Evolutionary conservation across 2,888 invertebrate genomes (phyloP).

Genomic region (Opisthograptis luteolata): DNA sequence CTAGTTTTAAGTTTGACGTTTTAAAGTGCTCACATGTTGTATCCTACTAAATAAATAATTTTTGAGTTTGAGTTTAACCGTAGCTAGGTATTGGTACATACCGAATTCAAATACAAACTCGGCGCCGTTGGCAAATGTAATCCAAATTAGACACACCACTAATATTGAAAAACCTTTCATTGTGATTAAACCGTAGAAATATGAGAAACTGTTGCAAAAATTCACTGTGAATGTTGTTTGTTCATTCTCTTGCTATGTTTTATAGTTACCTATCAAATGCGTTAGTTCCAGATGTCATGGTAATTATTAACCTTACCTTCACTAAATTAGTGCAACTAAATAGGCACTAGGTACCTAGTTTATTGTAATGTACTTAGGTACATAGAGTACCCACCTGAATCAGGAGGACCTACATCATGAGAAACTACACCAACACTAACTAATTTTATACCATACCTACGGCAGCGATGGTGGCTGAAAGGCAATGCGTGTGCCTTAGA

Average conservation of each 20-base stretch:
- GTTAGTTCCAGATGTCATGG: background rate
- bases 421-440: too few relatives aligned
- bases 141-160: background rate
- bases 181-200: background rate
- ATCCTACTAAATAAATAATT: background rate
- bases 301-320: background rate
- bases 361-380: background rate
- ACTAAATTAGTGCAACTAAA: background rate
- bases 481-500: too few relatives aligned
- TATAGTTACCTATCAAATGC: background rate
- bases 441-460: too few relatives aligned
- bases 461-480: too few relatives aligned
- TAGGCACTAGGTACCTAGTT: background rate
- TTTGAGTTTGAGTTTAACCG: background rate
- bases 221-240: background rate
- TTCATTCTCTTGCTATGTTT: background rate
- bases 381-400: too few relatives aligned
- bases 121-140: background rate
- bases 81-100: slow-evolving; percentile 5
- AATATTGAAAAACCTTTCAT: slow-evolving; percentile 3
- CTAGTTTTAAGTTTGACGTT: too few relatives aligned
- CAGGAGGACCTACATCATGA: too few relatives aligned
- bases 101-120: slow-evolving; percentile 12
- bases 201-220: too few relatives aligned
- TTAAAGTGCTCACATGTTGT: too few relatives aligned